A percentile compares a stretch with the other conserved stretches of the same genome.
Conservation (phyloP, 2,113 vertebrate species). For the Equus przewalskii region DNA sequence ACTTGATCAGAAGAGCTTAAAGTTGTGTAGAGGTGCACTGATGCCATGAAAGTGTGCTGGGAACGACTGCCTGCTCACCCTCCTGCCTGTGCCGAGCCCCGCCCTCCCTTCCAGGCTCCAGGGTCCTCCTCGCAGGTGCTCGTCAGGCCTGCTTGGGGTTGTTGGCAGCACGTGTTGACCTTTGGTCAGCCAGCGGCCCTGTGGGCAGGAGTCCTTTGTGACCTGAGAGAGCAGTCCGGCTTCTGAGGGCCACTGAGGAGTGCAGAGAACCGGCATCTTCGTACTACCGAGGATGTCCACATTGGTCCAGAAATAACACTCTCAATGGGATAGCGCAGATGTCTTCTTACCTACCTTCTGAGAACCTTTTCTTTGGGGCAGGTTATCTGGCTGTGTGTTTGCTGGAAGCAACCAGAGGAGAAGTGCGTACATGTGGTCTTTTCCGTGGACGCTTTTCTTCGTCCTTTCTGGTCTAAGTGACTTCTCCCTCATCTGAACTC, state of each 20-base stretch:
- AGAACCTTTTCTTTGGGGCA: background rate
- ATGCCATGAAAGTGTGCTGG: background rate
- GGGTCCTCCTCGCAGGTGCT: fast-evolving
- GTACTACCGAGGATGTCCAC: background rate
- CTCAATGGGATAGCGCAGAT: background rate
- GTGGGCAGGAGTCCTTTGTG: background rate
- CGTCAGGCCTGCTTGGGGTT: background rate
- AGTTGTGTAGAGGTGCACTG: background rate
- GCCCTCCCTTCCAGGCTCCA: too few relatives aligned
- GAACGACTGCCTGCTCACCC: background rate
- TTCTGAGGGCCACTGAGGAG: background rate
- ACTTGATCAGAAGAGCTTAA: background rate
- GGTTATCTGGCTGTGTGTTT: background rate
- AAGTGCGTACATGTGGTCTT: fast-evolving
- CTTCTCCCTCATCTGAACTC: background rate
- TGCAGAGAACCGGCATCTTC: background rate
- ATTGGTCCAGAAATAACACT: background rate
- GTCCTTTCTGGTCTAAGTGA: background rate
- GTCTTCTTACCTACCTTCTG: background rate
- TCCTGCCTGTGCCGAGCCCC: background rate
- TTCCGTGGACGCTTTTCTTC: background rate
- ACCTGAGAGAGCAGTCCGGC: background rate
- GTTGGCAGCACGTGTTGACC: background rate
- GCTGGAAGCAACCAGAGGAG: background rate
- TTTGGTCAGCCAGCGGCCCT: background rate